Conservation (phyloP, 1,140 invertebrate species). For the Drosophila teissieri region DNA sequence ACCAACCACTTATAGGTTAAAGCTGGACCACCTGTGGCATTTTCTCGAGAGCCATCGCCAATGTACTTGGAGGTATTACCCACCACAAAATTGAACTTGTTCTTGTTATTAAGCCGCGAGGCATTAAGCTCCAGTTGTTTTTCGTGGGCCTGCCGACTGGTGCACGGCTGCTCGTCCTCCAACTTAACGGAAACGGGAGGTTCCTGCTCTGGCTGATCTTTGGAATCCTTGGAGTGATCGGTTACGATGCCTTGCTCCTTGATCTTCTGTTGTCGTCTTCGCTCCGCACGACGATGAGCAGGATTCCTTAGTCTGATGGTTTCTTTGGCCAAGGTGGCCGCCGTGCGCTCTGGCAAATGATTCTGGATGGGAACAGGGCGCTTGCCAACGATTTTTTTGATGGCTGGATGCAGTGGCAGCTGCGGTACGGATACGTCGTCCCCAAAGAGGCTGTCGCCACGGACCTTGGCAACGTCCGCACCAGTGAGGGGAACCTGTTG, state of each 20-base stretch:
- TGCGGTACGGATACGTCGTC: conserved; percentile 83
- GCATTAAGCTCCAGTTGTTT: conserved; percentile 51
- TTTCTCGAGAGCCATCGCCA: conserved; percentile 82
- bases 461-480: conserved; percentile 85
- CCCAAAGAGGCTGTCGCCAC: conserved; percentile 60
- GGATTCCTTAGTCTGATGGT: conserved; percentile 72
- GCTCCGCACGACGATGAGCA: conserved; percentile 48
- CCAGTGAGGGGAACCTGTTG: conserved; percentile 86
- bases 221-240: conserved; percentile 67
- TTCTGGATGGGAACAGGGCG: conserved; percentile 79
- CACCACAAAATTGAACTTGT: conserved; percentile 86
- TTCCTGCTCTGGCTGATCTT: conserved; percentile 15
- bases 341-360: conserved; percentile 85
- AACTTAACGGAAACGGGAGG: neutral
- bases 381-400: conserved; percentile 89
- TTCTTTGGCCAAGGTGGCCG: conserved; percentile 84
- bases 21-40: conserved; percentile 83
- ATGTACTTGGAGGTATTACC: conserved; percentile 95
- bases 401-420: conserved; percentile 89
- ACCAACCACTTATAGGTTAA: conserved; percentile 96
- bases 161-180: conserved; percentile 58
- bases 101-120: conserved; percentile 74
- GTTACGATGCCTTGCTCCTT: conserved; percentile 72
- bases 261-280: conserved; percentile 59
- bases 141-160: conserved; percentile 57